Conservation (phyloP, 2,888 invertebrate species). For the Plagiodera versicolora region DNA sequence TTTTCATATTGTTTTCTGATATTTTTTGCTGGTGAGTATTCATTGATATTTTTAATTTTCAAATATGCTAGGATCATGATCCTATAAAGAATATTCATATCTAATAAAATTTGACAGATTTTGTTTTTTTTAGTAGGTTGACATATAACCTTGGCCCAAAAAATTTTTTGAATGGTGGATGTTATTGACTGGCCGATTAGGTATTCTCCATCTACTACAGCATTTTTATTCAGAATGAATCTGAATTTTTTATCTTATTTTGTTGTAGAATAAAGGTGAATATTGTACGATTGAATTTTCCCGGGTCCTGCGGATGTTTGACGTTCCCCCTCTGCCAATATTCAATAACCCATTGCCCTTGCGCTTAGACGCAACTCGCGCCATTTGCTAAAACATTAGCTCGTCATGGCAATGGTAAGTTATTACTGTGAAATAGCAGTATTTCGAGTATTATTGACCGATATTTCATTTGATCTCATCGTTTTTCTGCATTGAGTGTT, state of each 20-base stretch:
- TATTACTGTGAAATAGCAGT: constrained; percentile 30
- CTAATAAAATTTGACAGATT: not conserved
- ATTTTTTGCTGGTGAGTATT: constrained; percentile 27
- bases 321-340: constrained; percentile 39
- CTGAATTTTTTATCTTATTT: constrained; percentile 9
- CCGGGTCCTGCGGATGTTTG: constrained; percentile 47
- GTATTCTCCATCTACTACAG: not conserved
- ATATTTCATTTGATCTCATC: not conserved
- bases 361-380: constrained; percentile 54
- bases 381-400: constrained; percentile 56
- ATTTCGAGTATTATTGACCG: constrained; percentile 6
- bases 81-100: no score
- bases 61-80: not conserved
- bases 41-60: constrained; percentile 5
- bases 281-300: constrained; percentile 28
- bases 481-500: not conserved
- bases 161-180: not conserved
- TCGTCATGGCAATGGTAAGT: constrained; percentile 57
- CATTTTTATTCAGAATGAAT: not conserved
- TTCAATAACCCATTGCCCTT: constrained; percentile 49
- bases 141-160: not conserved
- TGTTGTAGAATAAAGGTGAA: constrained; percentile 15
- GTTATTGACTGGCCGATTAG: constrained; percentile 1
- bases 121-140: not conserved
- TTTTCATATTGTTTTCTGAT: constrained; percentile 21